A percentile compares a stretch with the other conserved stretches of the same genome.
Conservation (phyloP, 2,113 vertebrate genomes). For the Otis tarda region DNA sequence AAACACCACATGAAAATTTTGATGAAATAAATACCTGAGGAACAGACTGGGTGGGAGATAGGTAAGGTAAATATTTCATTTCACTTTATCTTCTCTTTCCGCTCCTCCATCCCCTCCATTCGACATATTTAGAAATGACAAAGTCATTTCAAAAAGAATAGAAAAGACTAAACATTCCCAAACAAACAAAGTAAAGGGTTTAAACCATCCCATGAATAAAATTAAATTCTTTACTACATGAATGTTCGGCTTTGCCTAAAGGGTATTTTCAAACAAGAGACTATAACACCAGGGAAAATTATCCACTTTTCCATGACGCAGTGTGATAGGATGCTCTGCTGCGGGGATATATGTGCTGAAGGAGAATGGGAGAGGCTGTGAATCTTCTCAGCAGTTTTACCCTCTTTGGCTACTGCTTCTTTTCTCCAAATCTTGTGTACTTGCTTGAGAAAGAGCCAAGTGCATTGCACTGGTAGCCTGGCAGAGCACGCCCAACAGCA, state of each 20-base stretch:
- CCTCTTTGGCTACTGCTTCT: background rate
- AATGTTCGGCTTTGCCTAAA: background rate
- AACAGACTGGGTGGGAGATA: background rate
- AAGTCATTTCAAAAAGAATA: background rate
- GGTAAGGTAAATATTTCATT: background rate
- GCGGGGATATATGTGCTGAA: background rate
- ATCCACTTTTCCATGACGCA: background rate
- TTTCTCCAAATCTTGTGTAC: background rate
- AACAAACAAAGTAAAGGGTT: background rate
- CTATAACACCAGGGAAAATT: background rate
- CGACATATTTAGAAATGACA: background rate
- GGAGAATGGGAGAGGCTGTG: background rate
- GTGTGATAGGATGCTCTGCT: background rate
- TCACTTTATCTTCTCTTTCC: background rate
- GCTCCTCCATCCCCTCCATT: no score
- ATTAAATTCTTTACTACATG: background rate
- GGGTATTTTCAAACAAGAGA: background rate
- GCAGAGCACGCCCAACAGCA: background rate
- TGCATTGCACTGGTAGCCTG: background rate
- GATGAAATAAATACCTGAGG: background rate
- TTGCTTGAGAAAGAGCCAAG: background rate
- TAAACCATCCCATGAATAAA: background rate
- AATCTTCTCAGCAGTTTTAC: background rate
- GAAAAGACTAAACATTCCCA: background rate
- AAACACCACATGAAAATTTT: background rate